phyloP scores from a whole-genome alignment of 2,113 vertebrate genomes.

The Drymodes brunneopygia region DNA sequence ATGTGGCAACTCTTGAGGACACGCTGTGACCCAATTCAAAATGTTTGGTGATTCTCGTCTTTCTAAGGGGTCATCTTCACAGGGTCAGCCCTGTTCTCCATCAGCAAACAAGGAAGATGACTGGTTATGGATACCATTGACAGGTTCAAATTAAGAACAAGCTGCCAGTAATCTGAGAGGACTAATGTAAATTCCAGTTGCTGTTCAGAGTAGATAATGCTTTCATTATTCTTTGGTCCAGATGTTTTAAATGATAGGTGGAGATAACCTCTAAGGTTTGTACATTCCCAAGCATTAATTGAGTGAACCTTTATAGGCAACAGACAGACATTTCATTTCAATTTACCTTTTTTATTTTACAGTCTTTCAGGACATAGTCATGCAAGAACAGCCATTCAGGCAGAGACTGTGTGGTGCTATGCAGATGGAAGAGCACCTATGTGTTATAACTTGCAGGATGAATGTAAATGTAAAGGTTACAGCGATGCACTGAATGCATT shows the following conservation, averaged over 20 bases:
- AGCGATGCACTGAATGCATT: background rate
- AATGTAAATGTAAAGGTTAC: background rate
- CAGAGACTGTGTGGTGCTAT: background rate
- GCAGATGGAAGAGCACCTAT: background rate
- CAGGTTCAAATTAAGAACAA: background rate
- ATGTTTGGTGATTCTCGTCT: background rate
- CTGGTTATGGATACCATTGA: background rate
- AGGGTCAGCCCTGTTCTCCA: background rate
- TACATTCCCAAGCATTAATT: background rate
- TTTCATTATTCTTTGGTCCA: background rate
- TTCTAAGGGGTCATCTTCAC: background rate
- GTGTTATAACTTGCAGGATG: background rate
- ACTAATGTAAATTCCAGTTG: background rate
- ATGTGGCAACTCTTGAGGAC: background rate
- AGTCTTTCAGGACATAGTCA: background rate
- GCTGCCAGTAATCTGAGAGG: background rate
- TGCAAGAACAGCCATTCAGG: background rate
- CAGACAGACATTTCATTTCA: background rate
- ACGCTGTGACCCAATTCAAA: background rate
- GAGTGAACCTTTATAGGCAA: background rate
- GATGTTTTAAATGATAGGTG: background rate
- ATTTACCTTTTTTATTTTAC: background rate
- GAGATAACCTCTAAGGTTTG: background rate
- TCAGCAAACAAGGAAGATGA: background rate
- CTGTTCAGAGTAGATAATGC: background rate